Base-by-base conservation (phyloP, 2,888 invertebrate species). In the Andricus curvator region DNA sequence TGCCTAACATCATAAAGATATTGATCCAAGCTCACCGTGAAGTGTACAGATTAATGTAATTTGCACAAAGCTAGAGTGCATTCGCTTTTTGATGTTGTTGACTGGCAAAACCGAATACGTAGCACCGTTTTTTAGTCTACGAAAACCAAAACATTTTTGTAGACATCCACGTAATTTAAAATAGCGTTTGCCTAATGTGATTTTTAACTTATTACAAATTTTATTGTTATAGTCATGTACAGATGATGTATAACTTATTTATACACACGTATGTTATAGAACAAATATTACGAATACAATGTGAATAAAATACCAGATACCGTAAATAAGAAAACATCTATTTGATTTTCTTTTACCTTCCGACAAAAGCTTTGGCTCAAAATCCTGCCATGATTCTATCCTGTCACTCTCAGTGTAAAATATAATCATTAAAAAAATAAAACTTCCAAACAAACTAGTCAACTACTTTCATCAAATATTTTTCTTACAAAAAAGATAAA, bases 241-340 rank as follows among this genome's bases (percentile, higher is more conserved):
- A 89, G 88, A 88, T 85, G 85, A 86, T 87, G 87, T 86, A 86
- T 87, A 87, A 86, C 86, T 87, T 80, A 84, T 87, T 89, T 86
- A 88, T 87, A 88, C 85, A 86, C 86, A 83, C 85, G 81, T 86
- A 86, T 84, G 84, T 83, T 85, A 88, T 87, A 88, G 84, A 87
- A 88, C 86, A 88, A 87, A 88, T 85, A 88, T 86, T 88, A 88
- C 87, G 85, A 85, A 87, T 88, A 88, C 86, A 87, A 87, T 88
- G 86, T 87, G 88, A 89, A 89, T 88, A 89, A 88, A 88, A 88
- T 88, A 88, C 84, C 83, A 86, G 88, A 87, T 88, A 88, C 86
- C 85, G 86, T 84, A 84, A 82, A 84, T 81, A 80, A 74, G 65
- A 70, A 74, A 44, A 25, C 33, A 48, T 51, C 22, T 41, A 20